Conservation (phyloP, 2,113 vertebrate species). For the Nestor notabilis region DNA sequence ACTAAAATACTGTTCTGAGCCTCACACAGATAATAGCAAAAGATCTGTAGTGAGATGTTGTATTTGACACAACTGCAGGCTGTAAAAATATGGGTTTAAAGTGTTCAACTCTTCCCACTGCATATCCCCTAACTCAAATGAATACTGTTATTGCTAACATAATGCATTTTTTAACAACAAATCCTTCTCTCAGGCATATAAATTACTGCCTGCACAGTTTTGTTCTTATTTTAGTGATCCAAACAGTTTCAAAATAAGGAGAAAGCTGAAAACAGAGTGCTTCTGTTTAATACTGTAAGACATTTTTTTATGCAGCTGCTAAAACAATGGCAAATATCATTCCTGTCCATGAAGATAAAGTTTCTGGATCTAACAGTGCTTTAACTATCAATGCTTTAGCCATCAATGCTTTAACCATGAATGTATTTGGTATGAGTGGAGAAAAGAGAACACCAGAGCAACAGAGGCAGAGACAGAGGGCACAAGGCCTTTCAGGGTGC, state of each 20-base stretch:
- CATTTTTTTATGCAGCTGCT: not conserved
- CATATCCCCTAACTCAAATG: not conserved
- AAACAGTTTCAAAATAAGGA: slow-evolving; percentile 18
- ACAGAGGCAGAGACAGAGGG: not conserved
- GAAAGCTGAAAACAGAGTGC: slow-evolving; percentile 34
- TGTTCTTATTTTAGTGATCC: not conserved
- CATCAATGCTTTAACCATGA: not conserved
- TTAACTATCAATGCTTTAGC: not conserved
- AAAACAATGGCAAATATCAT: slow-evolving; percentile 15
- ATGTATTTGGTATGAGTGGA: not conserved
- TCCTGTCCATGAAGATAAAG: not conserved
- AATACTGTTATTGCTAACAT: slow-evolving; percentile 27
- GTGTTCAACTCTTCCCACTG: not conserved
- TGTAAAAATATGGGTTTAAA: not conserved
- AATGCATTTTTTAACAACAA: slow-evolving; percentile 34
- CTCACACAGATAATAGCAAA: not conserved
- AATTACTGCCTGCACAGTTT: not conserved
- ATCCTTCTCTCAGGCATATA: not conserved
- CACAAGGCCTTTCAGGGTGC: not conserved
- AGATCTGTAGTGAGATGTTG: not conserved
- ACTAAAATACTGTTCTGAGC: not conserved
- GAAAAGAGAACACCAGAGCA: not conserved
- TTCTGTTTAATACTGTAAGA: slow-evolving; percentile 10
- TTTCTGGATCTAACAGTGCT: not conserved
- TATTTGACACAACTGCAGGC: not conserved